These are phyloP conservation scores for Tinamus guttatus DNA, from an alignment of 2,113 vertebrate species.

Conservation along the genomic window DNA sequence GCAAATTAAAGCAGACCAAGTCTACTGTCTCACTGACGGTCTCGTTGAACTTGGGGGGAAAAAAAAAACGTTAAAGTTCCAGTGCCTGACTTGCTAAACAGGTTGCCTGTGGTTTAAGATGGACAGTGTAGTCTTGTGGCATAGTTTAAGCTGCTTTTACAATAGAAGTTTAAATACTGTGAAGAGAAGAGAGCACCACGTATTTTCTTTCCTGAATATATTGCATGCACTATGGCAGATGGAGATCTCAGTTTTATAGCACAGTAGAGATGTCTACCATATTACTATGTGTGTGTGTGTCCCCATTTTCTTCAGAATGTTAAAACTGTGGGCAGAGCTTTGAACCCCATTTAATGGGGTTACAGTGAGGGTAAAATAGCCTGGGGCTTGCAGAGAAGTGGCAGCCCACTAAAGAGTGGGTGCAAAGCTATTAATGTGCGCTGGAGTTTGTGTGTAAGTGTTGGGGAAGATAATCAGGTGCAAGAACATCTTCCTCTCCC, in stretches of 20 bases:
- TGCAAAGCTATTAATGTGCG: constrained; percentile 12
- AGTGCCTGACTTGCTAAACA: constrained; percentile 75
- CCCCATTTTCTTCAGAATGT: background rate
- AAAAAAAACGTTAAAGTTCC: constrained; percentile 59
- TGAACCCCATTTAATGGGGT: constrained; percentile 13
- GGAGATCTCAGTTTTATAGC: constrained; percentile 58
- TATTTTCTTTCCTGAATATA: constrained; percentile 67
- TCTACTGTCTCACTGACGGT: constrained; percentile 69
- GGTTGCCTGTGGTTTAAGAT: constrained; percentile 72
- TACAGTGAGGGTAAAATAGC: constrained; percentile 21
- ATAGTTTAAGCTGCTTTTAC: constrained; percentile 73
- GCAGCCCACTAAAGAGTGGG: background rate
- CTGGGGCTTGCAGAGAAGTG: background rate
- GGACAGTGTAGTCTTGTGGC: constrained; percentile 70
- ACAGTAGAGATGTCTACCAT: constrained; percentile 54
- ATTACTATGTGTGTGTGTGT: constrained; percentile 48
- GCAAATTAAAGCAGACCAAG: constrained; percentile 74
- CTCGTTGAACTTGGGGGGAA: constrained; percentile 61
- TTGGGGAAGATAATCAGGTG: constrained; percentile 20
- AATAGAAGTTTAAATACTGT: constrained; percentile 65
- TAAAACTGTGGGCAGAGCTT: constrained; percentile 12
- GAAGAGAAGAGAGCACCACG: constrained; percentile 56
- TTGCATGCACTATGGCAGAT: constrained; percentile 74
- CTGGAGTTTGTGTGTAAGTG: constrained; percentile 42
- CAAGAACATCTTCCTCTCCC: background rate